phyloP scores from a whole-genome alignment of 2,113 vertebrate genomes.

The Daphoenositta chrysoptera region DNA sequence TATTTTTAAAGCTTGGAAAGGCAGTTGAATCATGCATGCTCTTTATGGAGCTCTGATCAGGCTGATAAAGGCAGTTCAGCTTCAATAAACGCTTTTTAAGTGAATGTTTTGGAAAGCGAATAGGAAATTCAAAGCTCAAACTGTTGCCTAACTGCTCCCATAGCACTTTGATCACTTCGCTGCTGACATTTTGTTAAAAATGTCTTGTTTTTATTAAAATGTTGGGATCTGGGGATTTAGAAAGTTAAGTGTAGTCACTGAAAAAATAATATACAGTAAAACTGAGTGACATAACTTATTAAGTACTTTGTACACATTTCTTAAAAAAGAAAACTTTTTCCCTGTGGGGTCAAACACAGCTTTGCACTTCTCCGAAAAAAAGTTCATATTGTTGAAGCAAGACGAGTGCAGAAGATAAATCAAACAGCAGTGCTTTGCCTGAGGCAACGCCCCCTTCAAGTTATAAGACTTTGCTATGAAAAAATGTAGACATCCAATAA shows the following conservation, averaged over 20 bases:
- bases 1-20: slow-evolving; percentile 74
- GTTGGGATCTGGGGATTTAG: slow-evolving; percentile 69
- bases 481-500: slow-evolving; percentile 21
- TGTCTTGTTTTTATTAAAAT: slow-evolving; percentile 82
- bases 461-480: slow-evolving; percentile 20
- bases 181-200: slow-evolving; percentile 78
- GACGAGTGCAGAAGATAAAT: slow-evolving; percentile 66
- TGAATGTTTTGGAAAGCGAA: slow-evolving; percentile 78
- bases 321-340: slow-evolving; percentile 69
- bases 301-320: slow-evolving; percentile 70
- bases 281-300: slow-evolving; percentile 71
- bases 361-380: slow-evolving; percentile 59
- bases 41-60: slow-evolving; percentile 80
- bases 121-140: slow-evolving; percentile 77
- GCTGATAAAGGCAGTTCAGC: slow-evolving; percentile 80
- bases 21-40: slow-evolving; percentile 80
- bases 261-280: slow-evolving; percentile 70
- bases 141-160: slow-evolving; percentile 75
- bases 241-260: slow-evolving; percentile 72
- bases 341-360: slow-evolving; percentile 61
- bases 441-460: slow-evolving; percentile 20
- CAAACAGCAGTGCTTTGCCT: slow-evolving; percentile 43
- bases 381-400: slow-evolving; percentile 67
- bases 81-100: slow-evolving; percentile 80
- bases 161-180: slow-evolving; percentile 76